phyloP scores from a whole-genome alignment of 23 tunicate species.

The Styela clava region DNA sequence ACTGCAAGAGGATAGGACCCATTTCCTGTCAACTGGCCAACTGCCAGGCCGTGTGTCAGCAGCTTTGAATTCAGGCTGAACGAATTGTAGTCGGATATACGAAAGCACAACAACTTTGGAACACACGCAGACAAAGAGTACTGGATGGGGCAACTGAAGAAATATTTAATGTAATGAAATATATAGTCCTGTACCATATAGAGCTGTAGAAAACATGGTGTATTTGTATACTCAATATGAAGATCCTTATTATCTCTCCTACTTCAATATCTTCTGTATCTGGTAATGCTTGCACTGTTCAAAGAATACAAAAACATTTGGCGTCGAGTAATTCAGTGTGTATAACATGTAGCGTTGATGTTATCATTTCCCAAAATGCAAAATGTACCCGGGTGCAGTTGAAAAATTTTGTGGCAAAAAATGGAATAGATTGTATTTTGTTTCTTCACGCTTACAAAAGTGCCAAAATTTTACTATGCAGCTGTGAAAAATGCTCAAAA shows the following conservation, averaged over 20 bases:
- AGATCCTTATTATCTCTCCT: conserved; percentile 28
- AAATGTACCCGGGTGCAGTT: conserved; percentile 26
- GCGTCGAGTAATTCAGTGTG: conserved; percentile 1
- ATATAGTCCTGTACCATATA: no score
- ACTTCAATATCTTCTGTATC: conserved; percentile 37
- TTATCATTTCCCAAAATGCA: background rate
- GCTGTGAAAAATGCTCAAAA: conserved; percentile 1
- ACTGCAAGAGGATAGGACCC: no score
- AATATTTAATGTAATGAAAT: no score
- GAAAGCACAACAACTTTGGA: no score
- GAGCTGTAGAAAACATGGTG: no score
- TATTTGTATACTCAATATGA: no score
- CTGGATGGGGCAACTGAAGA: no score
- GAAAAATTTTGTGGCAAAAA: conserved; percentile 16
- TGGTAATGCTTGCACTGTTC: conserved; percentile 61
- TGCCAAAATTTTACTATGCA: conserved; percentile 40
- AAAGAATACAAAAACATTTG: conserved; percentile 47
- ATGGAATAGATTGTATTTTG: conserved; percentile 30
- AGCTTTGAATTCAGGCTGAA: no score
- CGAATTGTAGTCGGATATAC: no score
- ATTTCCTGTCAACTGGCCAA: no score
- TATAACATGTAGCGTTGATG: background rate
- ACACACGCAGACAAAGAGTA: no score
- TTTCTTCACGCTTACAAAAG: conserved; percentile 78
- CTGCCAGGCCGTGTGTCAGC: no score